These are phyloP conservation scores for Corvus hawaiiensis DNA, from an alignment of 2,113 vertebrate species.

Conservation along the genomic window DNA sequence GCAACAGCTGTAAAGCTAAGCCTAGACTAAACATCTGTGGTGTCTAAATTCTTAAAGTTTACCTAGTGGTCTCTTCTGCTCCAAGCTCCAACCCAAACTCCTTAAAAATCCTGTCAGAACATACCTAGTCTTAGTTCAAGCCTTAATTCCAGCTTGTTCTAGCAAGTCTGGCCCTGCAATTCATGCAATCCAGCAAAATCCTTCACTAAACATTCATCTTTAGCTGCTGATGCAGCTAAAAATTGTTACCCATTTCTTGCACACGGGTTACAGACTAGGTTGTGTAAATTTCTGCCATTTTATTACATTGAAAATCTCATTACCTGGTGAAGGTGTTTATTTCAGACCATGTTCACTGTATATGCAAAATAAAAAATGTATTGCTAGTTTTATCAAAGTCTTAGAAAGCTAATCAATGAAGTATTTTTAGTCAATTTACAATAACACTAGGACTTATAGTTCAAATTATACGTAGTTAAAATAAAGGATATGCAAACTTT, in stretches of 20 bases:
- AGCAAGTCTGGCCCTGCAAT: neutral
- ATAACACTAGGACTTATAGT: neutral
- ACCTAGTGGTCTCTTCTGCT: neutral
- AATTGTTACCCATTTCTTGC: neutral
- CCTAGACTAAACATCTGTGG: neutral
- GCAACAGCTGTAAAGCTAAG: neutral
- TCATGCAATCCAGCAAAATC: neutral
- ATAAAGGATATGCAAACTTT: neutral
- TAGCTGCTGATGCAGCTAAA: neutral
- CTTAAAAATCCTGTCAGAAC: neutral
- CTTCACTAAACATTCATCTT: neutral
- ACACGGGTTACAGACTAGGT: neutral
- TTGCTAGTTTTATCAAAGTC: neutral
- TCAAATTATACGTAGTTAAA: neutral
- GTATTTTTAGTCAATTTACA: neutral
- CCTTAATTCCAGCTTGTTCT: neutral
- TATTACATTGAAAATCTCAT: neutral
- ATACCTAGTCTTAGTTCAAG: neutral
- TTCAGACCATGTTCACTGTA: neutral
- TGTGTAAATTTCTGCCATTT: neutral
- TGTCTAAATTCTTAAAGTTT: neutral
- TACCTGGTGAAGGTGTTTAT: neutral
- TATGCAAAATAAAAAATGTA: neutral
- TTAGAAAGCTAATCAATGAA: neutral
- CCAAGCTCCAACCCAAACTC: neutral